Evolutionary conservation across 2,113 vertebrate species (phyloP).

Genomic region (Sander vitreus): DNA sequence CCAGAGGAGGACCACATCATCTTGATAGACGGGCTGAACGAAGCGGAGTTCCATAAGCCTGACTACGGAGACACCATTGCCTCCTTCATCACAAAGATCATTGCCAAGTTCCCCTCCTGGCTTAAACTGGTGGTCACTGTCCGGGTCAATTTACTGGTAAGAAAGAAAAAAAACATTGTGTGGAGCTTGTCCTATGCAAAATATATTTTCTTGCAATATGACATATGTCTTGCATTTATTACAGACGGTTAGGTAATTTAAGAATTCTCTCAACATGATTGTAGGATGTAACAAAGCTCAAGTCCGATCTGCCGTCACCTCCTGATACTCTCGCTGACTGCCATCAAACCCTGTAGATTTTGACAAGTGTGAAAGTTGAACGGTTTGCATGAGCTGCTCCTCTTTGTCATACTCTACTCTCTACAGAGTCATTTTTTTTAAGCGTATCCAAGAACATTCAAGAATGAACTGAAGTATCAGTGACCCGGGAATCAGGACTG

Average conservation of each 20-base stretch:
- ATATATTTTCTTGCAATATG: not conserved
- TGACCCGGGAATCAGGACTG: constrained; percentile 32
- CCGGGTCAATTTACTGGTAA: constrained; percentile 94
- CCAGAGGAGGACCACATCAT: constrained; percentile 96
- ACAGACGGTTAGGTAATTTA: not conserved
- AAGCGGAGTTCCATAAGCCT: constrained; percentile 99
- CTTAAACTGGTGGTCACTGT: constrained; percentile 96
- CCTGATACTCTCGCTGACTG: constrained; percentile 17
- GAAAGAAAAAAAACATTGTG: not conserved
- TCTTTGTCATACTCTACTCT: constrained; percentile 26
- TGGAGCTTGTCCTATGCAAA: not conserved
- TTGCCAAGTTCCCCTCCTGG: constrained; percentile 94
- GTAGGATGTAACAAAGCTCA: not conserved
- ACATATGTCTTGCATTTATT: not conserved
- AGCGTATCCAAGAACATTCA: constrained; percentile 33
- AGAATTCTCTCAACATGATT: not conserved
- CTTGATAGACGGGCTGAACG: constrained; percentile 96
- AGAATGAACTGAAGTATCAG: constrained; percentile 38
- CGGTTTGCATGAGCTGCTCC: constrained; percentile 10
- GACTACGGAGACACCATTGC: constrained; percentile 98
- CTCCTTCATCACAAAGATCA: constrained; percentile 94
- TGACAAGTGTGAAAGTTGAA: constrained; percentile 42
- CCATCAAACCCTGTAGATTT: constrained; percentile 27
- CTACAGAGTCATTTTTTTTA: constrained; percentile 36
- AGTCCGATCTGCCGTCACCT: constrained; percentile 11